Conservation (phyloP, 2,888 invertebrate genomes). For the Podabrus alpinus region DNA sequence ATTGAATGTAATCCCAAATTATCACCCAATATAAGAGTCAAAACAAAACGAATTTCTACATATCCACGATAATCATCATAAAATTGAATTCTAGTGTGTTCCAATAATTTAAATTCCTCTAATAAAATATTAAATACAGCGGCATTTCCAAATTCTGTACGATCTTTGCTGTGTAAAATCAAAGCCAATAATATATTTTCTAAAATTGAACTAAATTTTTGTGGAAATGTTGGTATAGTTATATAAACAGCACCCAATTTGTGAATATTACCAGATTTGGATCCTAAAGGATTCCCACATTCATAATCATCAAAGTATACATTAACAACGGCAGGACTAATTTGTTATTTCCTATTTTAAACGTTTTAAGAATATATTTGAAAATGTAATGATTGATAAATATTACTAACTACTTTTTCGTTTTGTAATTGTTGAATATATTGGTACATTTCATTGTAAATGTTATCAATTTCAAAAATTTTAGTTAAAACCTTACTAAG, state of each 20-base stretch:
- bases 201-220: conserved; percentile 15
- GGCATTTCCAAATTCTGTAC: conserved; percentile 37
- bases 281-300: conserved; percentile 35
- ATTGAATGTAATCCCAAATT: conserved; percentile 34
- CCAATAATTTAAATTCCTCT: conserved; percentile 34
- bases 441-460: neutral
- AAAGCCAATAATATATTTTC: conserved; percentile 35
- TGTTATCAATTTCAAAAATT: neutral
- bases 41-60: conserved; percentile 28
- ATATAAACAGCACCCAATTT: conserved; percentile 37
- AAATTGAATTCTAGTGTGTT: conserved; percentile 30
- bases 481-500: neutral
- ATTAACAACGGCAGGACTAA: conserved; percentile 29
- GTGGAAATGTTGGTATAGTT: conserved; percentile 28
- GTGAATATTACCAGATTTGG: conserved; percentile 32
- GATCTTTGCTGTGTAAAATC: conserved; percentile 36
- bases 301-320: no score
- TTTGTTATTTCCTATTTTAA: neutral
- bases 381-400: neutral
- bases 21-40: conserved; percentile 33
- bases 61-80: conserved; percentile 2
- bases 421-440: neutral
- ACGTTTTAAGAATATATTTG: neutral
- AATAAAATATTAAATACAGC: conserved; percentile 36
- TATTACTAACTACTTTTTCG: neutral